Percentiles rank a stretch among this genome's conserved stretches.
These are phyloP conservation scores for Tachypleus tridentatus DNA, from an alignment of 1,140 invertebrate species.

Conservation along the genomic window DNA sequence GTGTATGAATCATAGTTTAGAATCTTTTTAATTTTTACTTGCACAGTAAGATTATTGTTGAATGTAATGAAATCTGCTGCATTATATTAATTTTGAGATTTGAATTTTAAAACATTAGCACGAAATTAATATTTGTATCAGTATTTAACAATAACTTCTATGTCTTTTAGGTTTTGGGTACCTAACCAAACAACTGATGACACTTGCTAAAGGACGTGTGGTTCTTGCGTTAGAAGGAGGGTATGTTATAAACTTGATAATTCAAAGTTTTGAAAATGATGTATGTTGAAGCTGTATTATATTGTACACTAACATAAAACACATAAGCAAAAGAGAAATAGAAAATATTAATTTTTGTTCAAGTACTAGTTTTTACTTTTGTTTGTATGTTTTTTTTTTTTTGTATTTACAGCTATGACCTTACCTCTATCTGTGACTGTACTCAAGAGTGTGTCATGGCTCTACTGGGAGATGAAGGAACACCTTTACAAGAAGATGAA, in stretches of 20 bases:
- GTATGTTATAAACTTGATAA: conserved; percentile 18
- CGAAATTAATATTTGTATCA: too few relatives aligned
- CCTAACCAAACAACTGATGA: conserved; percentile 89
- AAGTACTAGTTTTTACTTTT: neutral
- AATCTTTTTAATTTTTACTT: too few relatives aligned
- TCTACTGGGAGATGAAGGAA: conserved; percentile 68
- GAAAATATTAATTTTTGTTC: neutral
- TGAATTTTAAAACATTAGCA: too few relatives aligned
- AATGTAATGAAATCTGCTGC: too few relatives aligned
- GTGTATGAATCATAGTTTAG: too few relatives aligned
- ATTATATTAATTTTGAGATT: too few relatives aligned
- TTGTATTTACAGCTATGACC: conserved; percentile 61
- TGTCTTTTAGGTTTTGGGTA: conserved; percentile 59
- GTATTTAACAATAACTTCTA: neutral
- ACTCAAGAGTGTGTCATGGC: conserved; percentile 92
- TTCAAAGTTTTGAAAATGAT: neutral
- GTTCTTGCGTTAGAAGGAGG: conserved; percentile 38
- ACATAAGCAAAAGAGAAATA: neutral
- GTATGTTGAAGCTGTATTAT: neutral
- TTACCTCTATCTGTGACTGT: conserved; percentile 90
- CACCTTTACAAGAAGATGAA: conserved; percentile 62
- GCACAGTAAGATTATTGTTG: too few relatives aligned
- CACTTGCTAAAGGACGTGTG: conserved; percentile 74
- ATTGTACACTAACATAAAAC: neutral
- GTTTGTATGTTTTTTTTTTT: conserved; percentile 5